These are phyloP conservation scores for Fulica atra DNA, from an alignment of 2,113 vertebrate species.

Conservation along the genomic window DNA sequence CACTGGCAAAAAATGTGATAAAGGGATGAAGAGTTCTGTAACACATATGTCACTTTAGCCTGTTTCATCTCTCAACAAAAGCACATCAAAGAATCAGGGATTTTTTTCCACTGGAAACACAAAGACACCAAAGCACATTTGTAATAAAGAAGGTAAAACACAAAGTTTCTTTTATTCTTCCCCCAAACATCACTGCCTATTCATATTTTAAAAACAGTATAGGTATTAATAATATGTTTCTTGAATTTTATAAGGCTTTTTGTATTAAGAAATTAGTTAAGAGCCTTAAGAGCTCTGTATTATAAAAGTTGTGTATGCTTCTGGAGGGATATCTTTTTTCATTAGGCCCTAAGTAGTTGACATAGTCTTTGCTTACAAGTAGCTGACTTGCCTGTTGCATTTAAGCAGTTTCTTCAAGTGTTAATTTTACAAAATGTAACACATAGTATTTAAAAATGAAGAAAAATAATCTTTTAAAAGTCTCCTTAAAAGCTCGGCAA, in stretches of 20 bases:
- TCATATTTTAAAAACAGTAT: neutral
- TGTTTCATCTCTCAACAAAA: neutral
- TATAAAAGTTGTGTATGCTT: neutral
- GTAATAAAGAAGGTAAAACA: neutral
- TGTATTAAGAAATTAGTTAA: neutral
- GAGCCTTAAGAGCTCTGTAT: neutral
- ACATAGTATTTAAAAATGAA: neutral
- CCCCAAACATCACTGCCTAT: neutral
- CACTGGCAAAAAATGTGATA: neutral
- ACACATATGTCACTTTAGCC: neutral
- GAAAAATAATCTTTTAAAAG: neutral
- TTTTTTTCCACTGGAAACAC: neutral
- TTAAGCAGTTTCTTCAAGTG: neutral
- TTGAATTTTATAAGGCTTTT: neutral
- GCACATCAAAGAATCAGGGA: neutral
- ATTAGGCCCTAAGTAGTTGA: neutral
- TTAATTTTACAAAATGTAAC: neutral
- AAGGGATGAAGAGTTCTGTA: neutral
- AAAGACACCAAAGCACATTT: neutral
- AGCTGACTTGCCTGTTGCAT: neutral
- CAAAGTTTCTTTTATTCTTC: neutral
- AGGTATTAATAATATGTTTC: neutral
- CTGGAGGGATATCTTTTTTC: neutral
- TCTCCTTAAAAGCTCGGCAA: neutral
- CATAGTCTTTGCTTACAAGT: neutral